Conservation (phyloP, 1,140 invertebrate species). For the Drosophila biarmipes region DNA sequence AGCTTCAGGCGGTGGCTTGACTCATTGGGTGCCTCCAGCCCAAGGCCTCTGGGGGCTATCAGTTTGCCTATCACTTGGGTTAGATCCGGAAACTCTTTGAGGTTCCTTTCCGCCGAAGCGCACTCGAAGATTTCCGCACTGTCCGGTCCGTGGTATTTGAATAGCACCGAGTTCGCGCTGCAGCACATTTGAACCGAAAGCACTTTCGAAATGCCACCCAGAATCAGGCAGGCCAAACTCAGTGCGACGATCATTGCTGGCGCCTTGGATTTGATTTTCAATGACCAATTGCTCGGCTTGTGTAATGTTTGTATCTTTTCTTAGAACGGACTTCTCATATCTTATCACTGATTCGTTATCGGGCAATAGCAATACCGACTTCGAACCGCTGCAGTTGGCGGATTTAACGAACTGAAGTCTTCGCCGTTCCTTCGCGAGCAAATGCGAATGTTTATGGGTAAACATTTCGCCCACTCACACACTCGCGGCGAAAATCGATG, state of each 20-base stretch:
- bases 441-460: slow-evolving; percentile 42
- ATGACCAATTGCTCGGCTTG: slow-evolving; percentile 35
- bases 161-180: slow-evolving; percentile 13
- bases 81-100: slow-evolving; percentile 28
- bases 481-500: slow-evolving; percentile 1
- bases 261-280: slow-evolving; percentile 9
- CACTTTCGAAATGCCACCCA: slow-evolving; percentile 31
- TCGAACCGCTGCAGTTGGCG: slow-evolving; percentile 42
- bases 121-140: slow-evolving; percentile 23
- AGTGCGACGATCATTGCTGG: slow-evolving; percentile 32
- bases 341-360: slow-evolving; percentile 46
- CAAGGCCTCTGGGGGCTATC: slow-evolving; percentile 24
- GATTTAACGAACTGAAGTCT: slow-evolving; percentile 33
- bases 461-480: slow-evolving; percentile 32
- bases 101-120: slow-evolving; percentile 12
- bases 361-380: slow-evolving; percentile 28
- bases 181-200: slow-evolving; percentile 25
- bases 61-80: slow-evolving; percentile 27
- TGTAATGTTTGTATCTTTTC: slow-evolving; percentile 37
- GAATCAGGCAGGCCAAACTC: slow-evolving; percentile 20
- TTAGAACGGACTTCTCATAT: slow-evolving; percentile 49
- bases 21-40: slow-evolving; percentile 15
- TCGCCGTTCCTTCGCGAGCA: slow-evolving; percentile 37
- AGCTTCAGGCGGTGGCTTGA: slow-evolving; percentile 13
- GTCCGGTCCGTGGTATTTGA: slow-evolving; percentile 13